Percentiles rank a stretch among this genome's conserved stretches.
Evolutionary conservation across 2,888 invertebrate species (phyloP).

Genomic region (Apotomis turbidana): DNA sequence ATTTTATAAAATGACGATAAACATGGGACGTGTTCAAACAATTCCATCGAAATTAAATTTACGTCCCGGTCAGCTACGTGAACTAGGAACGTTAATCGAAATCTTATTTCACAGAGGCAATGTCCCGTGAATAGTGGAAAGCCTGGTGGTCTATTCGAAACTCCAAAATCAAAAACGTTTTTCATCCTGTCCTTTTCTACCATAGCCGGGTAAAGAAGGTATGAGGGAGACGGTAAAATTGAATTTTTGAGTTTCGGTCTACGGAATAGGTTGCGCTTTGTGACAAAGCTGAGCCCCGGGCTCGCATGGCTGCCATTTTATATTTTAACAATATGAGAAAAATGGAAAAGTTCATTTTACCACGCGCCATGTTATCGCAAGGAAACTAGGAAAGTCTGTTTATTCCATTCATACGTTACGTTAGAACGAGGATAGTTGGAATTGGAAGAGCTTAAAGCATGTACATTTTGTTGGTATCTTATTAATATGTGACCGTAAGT

Average conservation of each 20-base stretch:
- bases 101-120: slow-evolving; percentile 76
- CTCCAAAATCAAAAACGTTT: not conserved
- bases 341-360: slow-evolving; percentile 39
- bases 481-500: no score
- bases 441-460: not conserved
- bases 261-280: slow-evolving; percentile 45
- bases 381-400: slow-evolving; percentile 14
- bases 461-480: no score
- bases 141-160: slow-evolving; percentile 48
- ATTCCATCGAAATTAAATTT: slow-evolving; percentile 43
- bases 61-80: slow-evolving; percentile 48
- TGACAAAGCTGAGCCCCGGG: slow-evolving; percentile 54
- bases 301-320: slow-evolving; percentile 59
- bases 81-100: slow-evolving; percentile 68
- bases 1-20: no score
- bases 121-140: slow-evolving; percentile 71
- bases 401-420: not conserved
- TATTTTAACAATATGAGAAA: slow-evolving; percentile 54
- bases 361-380: slow-evolving; percentile 7
- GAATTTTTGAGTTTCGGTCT: not conserved
- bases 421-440: not conserved
- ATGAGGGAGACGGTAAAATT: not conserved
- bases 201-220: not conserved
- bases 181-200: slow-evolving; percentile 12
- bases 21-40: slow-evolving; percentile 4